Conservation (phyloP, 2,888 invertebrate genomes). For the Helleia helle region DNA sequence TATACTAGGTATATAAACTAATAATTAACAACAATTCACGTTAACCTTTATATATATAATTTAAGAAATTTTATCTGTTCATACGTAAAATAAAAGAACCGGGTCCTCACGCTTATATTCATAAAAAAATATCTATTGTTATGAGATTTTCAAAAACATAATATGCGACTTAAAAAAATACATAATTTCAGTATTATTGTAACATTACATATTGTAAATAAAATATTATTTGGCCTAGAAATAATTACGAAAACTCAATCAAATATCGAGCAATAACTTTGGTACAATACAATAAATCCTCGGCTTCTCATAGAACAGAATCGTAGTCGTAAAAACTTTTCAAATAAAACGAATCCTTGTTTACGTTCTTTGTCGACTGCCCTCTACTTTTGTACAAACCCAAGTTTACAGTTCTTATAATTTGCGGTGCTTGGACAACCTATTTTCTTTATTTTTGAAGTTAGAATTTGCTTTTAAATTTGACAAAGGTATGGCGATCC, state of each 20-base stretch:
- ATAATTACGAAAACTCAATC: neutral
- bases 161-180: too few relatives aligned
- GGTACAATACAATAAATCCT: constrained; percentile 29
- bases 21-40: too few relatives aligned
- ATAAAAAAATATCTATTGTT: too few relatives aligned
- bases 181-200: too few relatives aligned
- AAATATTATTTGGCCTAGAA: neutral
- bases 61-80: too few relatives aligned
- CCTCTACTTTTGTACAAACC: constrained; percentile 40
- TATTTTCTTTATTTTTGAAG: neutral
- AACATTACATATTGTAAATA: too few relatives aligned
- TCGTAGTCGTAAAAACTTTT: constrained; percentile 52
- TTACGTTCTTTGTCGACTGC: constrained; percentile 39
- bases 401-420: constrained; percentile 22
- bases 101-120: too few relatives aligned
- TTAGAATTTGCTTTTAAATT: neutral
- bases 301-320: constrained; percentile 29
- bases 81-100: too few relatives aligned
- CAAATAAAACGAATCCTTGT: constrained; percentile 60
- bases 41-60: too few relatives aligned
- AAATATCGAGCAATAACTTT: constrained; percentile 23
- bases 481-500: too few relatives aligned
- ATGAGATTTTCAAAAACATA: too few relatives aligned
- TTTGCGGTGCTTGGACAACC: constrained; percentile 27
- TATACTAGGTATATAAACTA: too few relatives aligned